Percentiles rank a stretch among this genome's conserved stretches.
These are phyloP conservation scores for Formicarius rufipectus DNA, from an alignment of 2,113 vertebrate genomes.

Conservation along the genomic window DNA sequence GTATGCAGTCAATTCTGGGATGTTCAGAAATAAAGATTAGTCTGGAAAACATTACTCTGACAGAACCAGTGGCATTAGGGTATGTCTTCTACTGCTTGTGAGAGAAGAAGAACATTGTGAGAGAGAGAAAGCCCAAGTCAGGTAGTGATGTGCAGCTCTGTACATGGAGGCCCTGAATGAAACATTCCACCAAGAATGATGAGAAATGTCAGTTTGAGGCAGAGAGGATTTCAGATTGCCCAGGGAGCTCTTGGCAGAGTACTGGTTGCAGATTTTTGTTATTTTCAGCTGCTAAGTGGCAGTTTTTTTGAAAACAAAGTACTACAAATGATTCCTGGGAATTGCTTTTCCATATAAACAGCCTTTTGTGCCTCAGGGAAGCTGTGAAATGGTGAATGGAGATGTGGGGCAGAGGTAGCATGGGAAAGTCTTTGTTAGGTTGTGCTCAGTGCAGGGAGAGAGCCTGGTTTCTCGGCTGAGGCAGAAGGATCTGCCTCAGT, in stretches of 20 bases:
- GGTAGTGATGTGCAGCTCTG: background rate
- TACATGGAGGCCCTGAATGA: background rate
- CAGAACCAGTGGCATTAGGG: background rate
- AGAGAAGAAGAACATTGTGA: background rate
- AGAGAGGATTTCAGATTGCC: background rate
- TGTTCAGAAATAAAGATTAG: background rate
- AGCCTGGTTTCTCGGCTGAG: background rate
- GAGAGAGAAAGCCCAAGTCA: background rate
- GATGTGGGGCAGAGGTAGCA: background rate
- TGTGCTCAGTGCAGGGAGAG: background rate
- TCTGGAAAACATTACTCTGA: background rate
- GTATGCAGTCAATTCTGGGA: background rate
- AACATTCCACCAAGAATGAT: background rate
- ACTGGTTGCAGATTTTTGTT: background rate
- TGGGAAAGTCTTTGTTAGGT: background rate
- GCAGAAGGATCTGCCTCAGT: background rate
- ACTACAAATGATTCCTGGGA: background rate
- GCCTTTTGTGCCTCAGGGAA: background rate
- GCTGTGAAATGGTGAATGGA: background rate
- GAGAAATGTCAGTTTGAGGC: background rate
- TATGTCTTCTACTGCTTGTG: background rate
- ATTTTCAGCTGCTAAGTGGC: background rate
- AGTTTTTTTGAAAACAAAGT: slow-evolving; percentile 20
- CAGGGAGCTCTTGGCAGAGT: background rate
- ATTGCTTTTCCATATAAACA: background rate